Base-by-base conservation (phyloP, 2,888 invertebrate species). In the Hyles lineata region DNA sequence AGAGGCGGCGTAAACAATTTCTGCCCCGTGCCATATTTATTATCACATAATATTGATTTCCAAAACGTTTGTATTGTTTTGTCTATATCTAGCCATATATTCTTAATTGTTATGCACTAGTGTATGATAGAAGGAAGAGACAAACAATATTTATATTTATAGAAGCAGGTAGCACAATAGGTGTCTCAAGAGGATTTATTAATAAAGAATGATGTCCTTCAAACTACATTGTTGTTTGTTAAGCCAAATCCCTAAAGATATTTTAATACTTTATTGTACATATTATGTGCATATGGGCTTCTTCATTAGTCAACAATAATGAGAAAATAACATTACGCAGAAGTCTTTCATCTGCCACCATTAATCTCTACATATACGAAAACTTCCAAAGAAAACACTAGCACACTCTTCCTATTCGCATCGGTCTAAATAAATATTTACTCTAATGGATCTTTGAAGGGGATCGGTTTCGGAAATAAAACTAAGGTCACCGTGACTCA, bases 331-430 rank as follows among this genome's bases (percentile, higher is more conserved):
- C 19, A 67, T 11, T 67, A 43, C 25, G n/a, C 23, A 58, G 55
- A 72, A 67, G 23, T 58, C 58, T 72, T 72, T 58, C 72, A 67
- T 72, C 72, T 63, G 60, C 50, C 50, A 63, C 23, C 58, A 43
- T 58, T 72, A 63, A 63, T 67, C 19, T 32, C 23, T 72, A 63
- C 58, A 23, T 62, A 50, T 50, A 60, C 35, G 78, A 78, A 82
- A 80, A 79, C 76, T 80, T 84, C 78, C 79, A 82, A 83, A 78
- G 81, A 82, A 83, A 85, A 86, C 81, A 84, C 75, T 72, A 77
- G 78, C 76, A 77, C 79, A 77, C 72, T 79, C 78, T 84, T 81
- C 78, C 82, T 86, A 84, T 82, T 78, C 76, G 76, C 75, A 79
- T 70, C 78, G 77, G 71, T 74, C 75, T 81, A 79, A 77, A 79